Base-by-base conservation (phyloP, 2,113 vertebrate species). In the Cynoglossus semilaevis region DNA sequence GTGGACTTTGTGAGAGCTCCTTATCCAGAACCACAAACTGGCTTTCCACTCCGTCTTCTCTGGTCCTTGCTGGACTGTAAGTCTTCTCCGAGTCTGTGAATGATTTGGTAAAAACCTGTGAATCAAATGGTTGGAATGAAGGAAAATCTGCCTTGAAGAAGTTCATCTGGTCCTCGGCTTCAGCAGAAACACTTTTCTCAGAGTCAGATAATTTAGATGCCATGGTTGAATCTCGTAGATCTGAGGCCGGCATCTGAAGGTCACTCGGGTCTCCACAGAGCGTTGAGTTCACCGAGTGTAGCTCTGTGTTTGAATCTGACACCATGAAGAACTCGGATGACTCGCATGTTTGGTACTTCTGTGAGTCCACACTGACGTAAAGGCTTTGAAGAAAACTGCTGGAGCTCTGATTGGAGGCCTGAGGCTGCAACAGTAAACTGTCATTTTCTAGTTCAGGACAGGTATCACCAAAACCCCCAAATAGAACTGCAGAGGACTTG, bases 281-380 rank as follows among this genome's bases (percentile, higher is more conserved):
- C 2, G 69, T 72, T 0, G 69, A 71, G 47, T 55, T 70, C 0
- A 48, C 67, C 4, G 74, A 78, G 43, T 55, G 43, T 1, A 44
- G 48, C 0, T 34, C 63, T 52, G 54, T 11, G 1, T 67, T 47
- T 9, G 14, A 41, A 12, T 73, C 70, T 0, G 55, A 79, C 29
- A 11, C 63, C 7, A 59, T 67, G 70, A 68, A 81, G 18, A 34
- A 60, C 0, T 81, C 70, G 4, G 67, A 64, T 70, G 87, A 90
- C 0, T 1, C 54, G 35, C 91, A 91, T 15, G 83, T 90, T 57
- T 86, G 71, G 5, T 92, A 91, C 15, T 68, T 70, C 72, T 93
- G 87, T 0, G 88, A 77, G 1, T 40, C 70, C 0, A 74, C 16
- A 0, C 15, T 77, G 15, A 82, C 53, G 0, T 81, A 73, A 15